Evolutionary conservation across 2,797 vertebrate genomes (phyloP), one percentile per base, ranked within the genome.

Genomic region (Chromis chromis): DNA sequence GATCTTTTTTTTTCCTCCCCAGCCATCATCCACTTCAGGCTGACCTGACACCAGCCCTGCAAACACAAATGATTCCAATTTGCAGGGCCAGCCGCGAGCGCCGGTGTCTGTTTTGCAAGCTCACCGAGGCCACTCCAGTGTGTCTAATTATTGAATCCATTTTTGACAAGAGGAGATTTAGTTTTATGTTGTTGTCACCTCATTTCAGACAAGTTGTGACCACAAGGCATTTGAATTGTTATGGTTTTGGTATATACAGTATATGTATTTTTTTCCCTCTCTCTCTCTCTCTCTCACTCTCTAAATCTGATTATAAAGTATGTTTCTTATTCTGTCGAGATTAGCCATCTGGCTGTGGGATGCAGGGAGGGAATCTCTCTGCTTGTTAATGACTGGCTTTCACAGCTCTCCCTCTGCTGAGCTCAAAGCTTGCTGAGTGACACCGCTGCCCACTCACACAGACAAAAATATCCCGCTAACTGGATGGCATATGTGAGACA

Each of bases 331-430:
- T 90, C 90, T 87, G 82, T 69, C 4, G 70, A 91, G 91, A 91
- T 93, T 89, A 90, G 85, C 88, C 92, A 93, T 93, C 91, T 93
- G 93, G 89, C 90, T 85, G 89, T 81, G 87, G 82, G 84, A 90
- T 79, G 76, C 76, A 72, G 81, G 78, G 76, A 88, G 86, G 89
- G 89, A 88, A 89, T 91, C 84, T 91, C 84, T 88, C 82, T 89
- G 90, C 91, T 94, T 89, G 86, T 93, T 94, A 93, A 89, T 71
- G 84, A 86, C 89, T 91, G 79, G 91, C 78, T 93, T 92, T 91
- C 87, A 89, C 88, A 89, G 89, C 86, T 90, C 90, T 87, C 87
- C 89, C 88, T 86, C 86, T 31, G 79, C 89, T 84, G 83, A 83
- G 88, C 91, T 92, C 86, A 90, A 88, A 93, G 90, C 86, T 84